Base-by-base conservation (phyloP, 1,140 invertebrate species). In the Drosophila nigromelanica region DNA sequence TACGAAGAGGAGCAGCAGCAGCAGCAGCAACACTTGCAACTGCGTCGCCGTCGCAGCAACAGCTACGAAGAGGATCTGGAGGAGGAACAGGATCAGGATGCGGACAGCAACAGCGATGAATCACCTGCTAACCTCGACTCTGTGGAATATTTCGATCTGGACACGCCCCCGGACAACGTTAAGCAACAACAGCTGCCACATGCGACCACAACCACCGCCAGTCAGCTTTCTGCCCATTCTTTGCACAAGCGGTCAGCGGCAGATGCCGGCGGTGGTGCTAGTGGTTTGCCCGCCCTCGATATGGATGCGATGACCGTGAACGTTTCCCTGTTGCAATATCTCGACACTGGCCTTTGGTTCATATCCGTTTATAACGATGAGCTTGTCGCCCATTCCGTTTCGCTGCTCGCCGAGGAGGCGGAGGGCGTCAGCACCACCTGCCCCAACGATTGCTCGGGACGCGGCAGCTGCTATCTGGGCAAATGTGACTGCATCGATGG, bases 401-500 rank as follows among this genome's bases (percentile, higher is more conserved):
- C 95, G 48, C 93, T 97, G 90, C 93, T 96, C 56, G 95, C 97
- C 52, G 95, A 96, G 60, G 96, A 97, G 92, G 96, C 96, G 4
- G 96, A 97, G 92, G 96, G 96, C 14, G 95, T 98, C 5, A 96
- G 96, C 56, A 97, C 96, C 47, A 96, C 96, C 56, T 99, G 98
- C 92, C 97, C 96, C 4, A 97, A 98, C 83, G 97, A 99, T 90
- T 99, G 98, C 92, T 97, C 96, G 47, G 97, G 98, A 6, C 95
- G 98, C 71, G 98, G 98, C 35, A 97, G 97, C 30, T 99, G 98
- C 92, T 96, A 97, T 86, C 94, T 98, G 64, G 98, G 98, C 47
- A 97, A 97, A 92, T 99, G 98, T 92, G 96, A 97, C 89, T 99
- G 98, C 93, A 97, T 97, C 92, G 96, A 98, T 89, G 98, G 98